Conservation (phyloP, 2,888 invertebrate genomes). For the Drosophila meridionalis region DNA sequence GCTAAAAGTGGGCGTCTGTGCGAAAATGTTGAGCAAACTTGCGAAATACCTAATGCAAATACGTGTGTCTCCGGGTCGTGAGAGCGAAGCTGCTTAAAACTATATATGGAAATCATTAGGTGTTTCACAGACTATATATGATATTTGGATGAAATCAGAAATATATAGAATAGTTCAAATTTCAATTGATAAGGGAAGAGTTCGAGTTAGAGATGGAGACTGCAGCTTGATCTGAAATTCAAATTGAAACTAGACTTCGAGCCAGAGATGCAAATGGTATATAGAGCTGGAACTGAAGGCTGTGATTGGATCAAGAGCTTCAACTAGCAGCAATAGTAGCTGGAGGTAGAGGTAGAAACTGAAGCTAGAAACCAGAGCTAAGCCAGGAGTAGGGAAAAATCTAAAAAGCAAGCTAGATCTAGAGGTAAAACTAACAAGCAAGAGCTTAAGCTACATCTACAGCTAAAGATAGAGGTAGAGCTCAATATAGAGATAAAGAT, state of each 20-base stretch:
- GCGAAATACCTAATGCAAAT: slow-evolving; percentile 29
- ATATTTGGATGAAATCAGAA: background rate
- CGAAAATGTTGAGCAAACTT: slow-evolving; percentile 19
- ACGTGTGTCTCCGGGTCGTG: background rate
- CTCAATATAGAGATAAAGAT: background rate
- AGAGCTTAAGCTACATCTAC: too few relatives aligned
- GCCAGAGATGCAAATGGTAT: too few relatives aligned
- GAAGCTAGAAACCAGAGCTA: background rate
- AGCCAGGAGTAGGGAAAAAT: background rate
- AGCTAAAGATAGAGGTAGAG: too few relatives aligned
- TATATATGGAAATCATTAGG: slow-evolving; percentile 5
- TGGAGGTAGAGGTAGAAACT: too few relatives aligned
- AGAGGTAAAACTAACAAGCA: background rate
- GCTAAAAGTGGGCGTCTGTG: slow-evolving; percentile 23
- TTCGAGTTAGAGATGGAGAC: background rate
- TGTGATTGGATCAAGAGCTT: too few relatives aligned
- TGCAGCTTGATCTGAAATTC: background rate
- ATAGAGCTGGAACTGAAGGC: too few relatives aligned
- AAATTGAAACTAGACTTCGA: too few relatives aligned
- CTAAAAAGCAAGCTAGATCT: background rate
- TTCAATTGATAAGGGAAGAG: too few relatives aligned
- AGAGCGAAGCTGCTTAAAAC: slow-evolving; percentile 7
- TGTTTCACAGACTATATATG: background rate
- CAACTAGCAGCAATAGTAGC: too few relatives aligned
- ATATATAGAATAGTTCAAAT: background rate